These are phyloP conservation scores for Spongilla lacustris DNA, from an alignment of 37 sponge, comb jelly and placozoan genomes.

Conservation along the genomic window DNA sequence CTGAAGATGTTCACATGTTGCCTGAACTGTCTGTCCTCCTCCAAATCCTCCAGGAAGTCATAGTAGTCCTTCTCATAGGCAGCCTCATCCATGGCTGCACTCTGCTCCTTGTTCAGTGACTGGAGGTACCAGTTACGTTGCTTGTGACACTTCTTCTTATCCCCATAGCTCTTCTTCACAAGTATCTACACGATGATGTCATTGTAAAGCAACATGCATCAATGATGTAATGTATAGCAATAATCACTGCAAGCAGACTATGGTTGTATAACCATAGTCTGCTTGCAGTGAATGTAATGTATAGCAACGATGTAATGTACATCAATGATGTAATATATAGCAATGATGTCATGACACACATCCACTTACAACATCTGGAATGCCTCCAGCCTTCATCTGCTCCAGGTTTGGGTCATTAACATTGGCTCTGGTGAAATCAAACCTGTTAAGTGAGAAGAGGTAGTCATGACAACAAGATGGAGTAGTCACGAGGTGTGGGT, in stretches of 20 bases:
- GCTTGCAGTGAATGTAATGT: no score
- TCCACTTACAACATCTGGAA: slow-evolving; percentile 84
- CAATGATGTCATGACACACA: not conserved
- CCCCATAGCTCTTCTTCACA: slow-evolving; percentile 94
- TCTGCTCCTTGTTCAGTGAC: slow-evolving; percentile 64
- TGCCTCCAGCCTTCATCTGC: slow-evolving; percentile 36
- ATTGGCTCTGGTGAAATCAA: slow-evolving; percentile 68
- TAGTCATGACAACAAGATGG: not conserved
- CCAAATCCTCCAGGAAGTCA: slow-evolving; percentile 92
- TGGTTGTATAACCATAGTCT: not conserved
- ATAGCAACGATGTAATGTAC: no score
- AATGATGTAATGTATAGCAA: not conserved
- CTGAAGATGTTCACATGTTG: slow-evolving; percentile 90
- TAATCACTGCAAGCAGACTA: no score
- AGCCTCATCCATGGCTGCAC: slow-evolving; percentile 21
- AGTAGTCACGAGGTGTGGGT: not conserved
- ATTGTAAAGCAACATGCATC: no score
- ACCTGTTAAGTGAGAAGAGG: slow-evolving; percentile 20
- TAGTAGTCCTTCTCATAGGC: slow-evolving; percentile 66
- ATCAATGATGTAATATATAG: not conserved
- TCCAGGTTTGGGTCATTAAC: slow-evolving; percentile 79
- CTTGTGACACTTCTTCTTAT: slow-evolving; percentile 78
- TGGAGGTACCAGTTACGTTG: slow-evolving; percentile 91
- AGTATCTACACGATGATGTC: slow-evolving; percentile 60
- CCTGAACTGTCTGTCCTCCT: slow-evolving; percentile 81